Evolutionary conservation across 2,888 invertebrate species (phyloP), one percentile per base, ranked within the genome.

Genomic region (Seira musarum): DNA sequence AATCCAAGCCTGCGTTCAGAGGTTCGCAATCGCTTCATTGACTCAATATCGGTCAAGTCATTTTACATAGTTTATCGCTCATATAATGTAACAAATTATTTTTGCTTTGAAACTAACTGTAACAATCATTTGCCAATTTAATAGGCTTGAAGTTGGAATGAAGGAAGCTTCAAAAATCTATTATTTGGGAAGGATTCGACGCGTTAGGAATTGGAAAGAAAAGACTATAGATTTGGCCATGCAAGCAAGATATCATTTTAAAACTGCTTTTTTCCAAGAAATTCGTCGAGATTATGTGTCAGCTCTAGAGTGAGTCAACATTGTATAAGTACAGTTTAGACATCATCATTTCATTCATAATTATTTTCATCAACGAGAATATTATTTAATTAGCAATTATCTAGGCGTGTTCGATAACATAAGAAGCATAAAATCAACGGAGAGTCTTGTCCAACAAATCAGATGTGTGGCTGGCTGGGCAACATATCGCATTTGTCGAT

Each of bases 161-260:
- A 66, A 76, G 57, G 85, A 85, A 25, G 66, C 74, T 10, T 77
- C 83, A 2, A 81, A 82, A 53, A 24, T 64, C 5, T 86, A 85
- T 65, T 86, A 86, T 65, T 73, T 81, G 17, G 69, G 71, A 15
- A 74, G 84, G 1, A 73, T 84, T 13, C 80, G 85, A 21, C 81
- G 81, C 22, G 66, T 85, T 0, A 82, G 79, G 86, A 97, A 98
- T 88, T 94, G 96, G 88, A 91, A 98, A 46, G 96, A 96, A 87
- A 96, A 96, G 90, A 94, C 94, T 13, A 94, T 94, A 21, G 98
- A 98, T 89, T 96, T 95, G 89, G 94, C 95, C 87, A 91, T 99
- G 71, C 95, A 95, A 90, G 96, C 99, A 25, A 91, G 99, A 40
- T 98, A 99, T 90, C 96, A 98, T 88, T 98, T 98, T 88, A 99